These are phyloP conservation scores for Lagria hirta DNA, from an alignment of 2,888 invertebrate species.

Conservation along the genomic window DNA sequence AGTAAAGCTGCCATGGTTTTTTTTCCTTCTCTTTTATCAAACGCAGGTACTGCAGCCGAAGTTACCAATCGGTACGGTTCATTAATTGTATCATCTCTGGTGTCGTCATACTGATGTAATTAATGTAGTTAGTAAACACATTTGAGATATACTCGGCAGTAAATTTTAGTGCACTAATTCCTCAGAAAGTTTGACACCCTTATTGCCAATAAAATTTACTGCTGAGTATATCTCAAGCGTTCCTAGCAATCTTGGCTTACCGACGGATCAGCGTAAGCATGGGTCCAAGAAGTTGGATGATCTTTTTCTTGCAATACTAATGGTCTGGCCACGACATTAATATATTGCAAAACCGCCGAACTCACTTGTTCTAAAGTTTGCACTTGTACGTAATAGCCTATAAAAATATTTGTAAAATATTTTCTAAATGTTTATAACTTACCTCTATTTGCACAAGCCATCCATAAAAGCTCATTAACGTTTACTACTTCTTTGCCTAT, in stretches of 20 bases:
- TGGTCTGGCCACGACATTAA: conserved; percentile 88
- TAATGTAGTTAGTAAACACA: too few species aligned
- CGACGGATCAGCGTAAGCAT: conserved; percentile 85
- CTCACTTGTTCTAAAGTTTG: conserved; percentile 94
- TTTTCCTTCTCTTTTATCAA: conserved; percentile 69
- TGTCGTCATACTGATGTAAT: conserved; percentile 44
- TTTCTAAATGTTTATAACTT: conserved; percentile 18
- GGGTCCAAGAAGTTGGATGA: conserved; percentile 92
- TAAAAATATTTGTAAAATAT: conserved; percentile 18
- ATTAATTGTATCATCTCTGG: conserved; percentile 42
- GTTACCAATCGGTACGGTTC: conserved; percentile 74
- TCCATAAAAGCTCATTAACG: conserved; percentile 84
- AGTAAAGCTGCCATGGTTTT: conserved; percentile 72
- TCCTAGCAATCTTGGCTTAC: conserved; percentile 61
- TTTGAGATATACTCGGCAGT: too few species aligned
- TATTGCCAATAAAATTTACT: too few species aligned
- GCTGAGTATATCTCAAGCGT: too few species aligned
- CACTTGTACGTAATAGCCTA: conserved; percentile 93
- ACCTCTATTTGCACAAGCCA: conserved; percentile 95
- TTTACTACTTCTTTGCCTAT: conserved; percentile 93
- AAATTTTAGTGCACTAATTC: too few species aligned
- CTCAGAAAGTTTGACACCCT: too few species aligned
- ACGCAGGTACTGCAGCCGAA: conserved; percentile 91
- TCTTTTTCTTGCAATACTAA: conserved; percentile 71
- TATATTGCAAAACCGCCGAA: conserved; percentile 94